Percentiles rank a stretch among this genome's conserved stretches.
Evolutionary conservation across 2,888 invertebrate species (phyloP).

Genomic region (Bembecia ichneumoniformis): DNA sequence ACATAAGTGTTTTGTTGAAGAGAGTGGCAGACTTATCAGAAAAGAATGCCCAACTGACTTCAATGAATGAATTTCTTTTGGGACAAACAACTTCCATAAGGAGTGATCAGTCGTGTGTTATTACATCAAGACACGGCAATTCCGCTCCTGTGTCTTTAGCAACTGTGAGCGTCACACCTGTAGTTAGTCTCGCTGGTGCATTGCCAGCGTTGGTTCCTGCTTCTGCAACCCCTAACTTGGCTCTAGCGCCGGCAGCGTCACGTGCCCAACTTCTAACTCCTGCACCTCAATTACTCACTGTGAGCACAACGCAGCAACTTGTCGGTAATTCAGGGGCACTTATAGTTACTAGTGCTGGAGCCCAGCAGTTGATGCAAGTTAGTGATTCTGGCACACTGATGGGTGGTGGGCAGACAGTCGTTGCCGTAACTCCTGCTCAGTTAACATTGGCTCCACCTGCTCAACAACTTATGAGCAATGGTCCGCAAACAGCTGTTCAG

Average conservation of each 20-base stretch:
- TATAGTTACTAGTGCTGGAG: conserved; percentile 65
- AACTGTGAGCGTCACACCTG: conserved; percentile 63
- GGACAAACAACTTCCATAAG: conserved; percentile 56
- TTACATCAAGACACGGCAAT: conserved; percentile 60
- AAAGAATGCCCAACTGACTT: conserved; percentile 58
- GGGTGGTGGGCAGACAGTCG: conserved; percentile 64
- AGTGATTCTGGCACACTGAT: conserved; percentile 65
- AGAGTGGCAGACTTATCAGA: conserved; percentile 59
- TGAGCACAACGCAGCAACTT: conserved; percentile 63
- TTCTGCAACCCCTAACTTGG: conserved; percentile 48
- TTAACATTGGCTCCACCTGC: conserved; percentile 51
- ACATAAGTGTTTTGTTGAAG: conserved; percentile 60
- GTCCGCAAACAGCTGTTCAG: conserved; percentile 54
- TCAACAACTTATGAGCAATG: conserved; percentile 56
- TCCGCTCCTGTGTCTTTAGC: conserved; percentile 63
- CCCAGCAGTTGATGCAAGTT: conserved; percentile 66
- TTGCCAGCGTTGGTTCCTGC: conserved; percentile 56
- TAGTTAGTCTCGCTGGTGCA: conserved; percentile 59
- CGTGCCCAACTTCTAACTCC: conserved; percentile 59
- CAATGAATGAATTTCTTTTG: conserved; percentile 65
- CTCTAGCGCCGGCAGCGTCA: conserved; percentile 58
- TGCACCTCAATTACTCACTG: conserved; percentile 60
- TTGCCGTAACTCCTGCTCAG: conserved; percentile 61
- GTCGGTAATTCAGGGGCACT: conserved; percentile 62
- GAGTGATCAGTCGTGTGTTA: conserved; percentile 58